Evolutionary conservation across 2,113 vertebrate species (phyloP).

Genomic region (Scopus umbretta): DNA sequence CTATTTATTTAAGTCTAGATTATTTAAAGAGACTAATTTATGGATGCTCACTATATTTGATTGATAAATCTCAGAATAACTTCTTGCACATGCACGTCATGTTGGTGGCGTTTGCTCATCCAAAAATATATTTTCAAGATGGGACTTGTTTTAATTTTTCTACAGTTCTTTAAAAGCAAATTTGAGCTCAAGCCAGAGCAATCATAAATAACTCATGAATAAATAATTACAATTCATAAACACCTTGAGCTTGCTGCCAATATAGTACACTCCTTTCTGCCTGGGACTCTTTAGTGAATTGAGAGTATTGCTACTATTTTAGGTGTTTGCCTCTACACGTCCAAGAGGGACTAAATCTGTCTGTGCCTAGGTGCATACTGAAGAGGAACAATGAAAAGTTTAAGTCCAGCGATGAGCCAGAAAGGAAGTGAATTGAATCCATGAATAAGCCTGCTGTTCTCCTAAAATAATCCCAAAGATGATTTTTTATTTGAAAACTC

Average conservation of each 20-base stretch:
- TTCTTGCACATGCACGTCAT: background rate
- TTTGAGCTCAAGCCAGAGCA: slow-evolving; percentile 40
- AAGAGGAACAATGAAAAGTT: slow-evolving; percentile 31
- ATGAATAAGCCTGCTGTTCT: slow-evolving; percentile 42
- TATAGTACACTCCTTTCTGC: background rate
- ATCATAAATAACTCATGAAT: slow-evolving; percentile 71
- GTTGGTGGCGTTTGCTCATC: background rate
- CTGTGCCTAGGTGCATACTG: background rate
- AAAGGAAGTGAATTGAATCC: background rate
- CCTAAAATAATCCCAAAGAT: slow-evolving; percentile 39
- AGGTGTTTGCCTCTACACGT: background rate
- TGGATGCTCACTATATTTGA: background rate
- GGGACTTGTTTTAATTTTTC: slow-evolving; percentile 46
- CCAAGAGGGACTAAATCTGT: background rate
- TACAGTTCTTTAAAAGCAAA: slow-evolving; percentile 35
- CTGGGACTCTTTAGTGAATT: background rate
- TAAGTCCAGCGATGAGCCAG: background rate
- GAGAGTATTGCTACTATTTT: slow-evolving; percentile 11
- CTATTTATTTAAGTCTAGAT: background rate
- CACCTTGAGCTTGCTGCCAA: slow-evolving; percentile 23
- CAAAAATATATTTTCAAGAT: slow-evolving; percentile 68
- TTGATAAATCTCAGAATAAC: slow-evolving; percentile 46
- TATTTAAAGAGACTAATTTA: slow-evolving; percentile 57
- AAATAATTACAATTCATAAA: slow-evolving; percentile 68
- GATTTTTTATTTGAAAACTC: background rate